Evolutionary conservation across 2,797 vertebrate genomes (phyloP), one percentile per base, ranked within the genome.

Genomic region (Clamator glandarius): DNA sequence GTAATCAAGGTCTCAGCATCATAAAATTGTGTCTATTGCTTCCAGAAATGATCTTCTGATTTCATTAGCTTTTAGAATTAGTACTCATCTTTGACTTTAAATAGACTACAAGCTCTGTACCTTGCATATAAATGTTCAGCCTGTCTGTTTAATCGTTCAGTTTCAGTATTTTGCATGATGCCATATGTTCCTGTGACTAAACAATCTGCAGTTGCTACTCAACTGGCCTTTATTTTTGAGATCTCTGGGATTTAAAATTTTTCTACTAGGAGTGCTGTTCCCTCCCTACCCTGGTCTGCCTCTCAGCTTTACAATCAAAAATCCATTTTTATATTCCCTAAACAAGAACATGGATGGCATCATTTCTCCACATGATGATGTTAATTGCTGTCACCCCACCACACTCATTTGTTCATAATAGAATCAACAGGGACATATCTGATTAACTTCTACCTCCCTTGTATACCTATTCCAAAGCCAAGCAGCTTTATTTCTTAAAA

Each of bases 11-110:
- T 92, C 61, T 95, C 73, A 39, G 55, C 58, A 73, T 92, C 58
- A 73, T 84, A 72, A 95, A 95, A 93, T 68, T 72, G 35, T 91
- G 50, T 74, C 89, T 92, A 59, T 86, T 95, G 81, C 85, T 91
- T 94, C 77, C 83, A 93, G 69, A 95, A 92, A 79, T 75, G 52
- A 94, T 91, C 63, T 91, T 90, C 69, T 94, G 89, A 97, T 96
- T 97, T 96, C 93, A 96, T 97, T 96, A 96, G 83, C 78, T 96
- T 90, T 94, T 95, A 87, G 95, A 95, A 97, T 93, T 93, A 93
- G 87, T 81, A n/a, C 76, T 96, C 50, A 28, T 92, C 83, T 97
- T 84, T 92, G 69, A 94, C 87, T 96, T 97, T 88, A 89, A 96
- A 96, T 95, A 96, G 92, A 91, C 92, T 93, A 88, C 81, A 82